Evolutionary conservation across 2,797 vertebrate genomes (phyloP).

Genomic region (Cirrhinus mrigala): DNA sequence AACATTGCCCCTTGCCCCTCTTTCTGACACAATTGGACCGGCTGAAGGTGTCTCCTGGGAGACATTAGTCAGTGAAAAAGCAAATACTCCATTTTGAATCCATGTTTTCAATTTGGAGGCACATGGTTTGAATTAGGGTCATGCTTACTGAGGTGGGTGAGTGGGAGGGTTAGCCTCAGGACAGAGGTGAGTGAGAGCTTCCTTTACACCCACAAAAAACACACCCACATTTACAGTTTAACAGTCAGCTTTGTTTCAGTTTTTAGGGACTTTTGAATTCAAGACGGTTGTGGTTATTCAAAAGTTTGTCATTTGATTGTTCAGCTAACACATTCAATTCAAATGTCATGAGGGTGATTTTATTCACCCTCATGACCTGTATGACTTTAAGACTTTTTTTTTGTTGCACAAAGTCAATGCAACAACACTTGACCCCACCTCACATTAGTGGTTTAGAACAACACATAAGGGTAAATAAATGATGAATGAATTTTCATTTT

Average conservation of each 20-base stretch:
- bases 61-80: constrained; percentile 83
- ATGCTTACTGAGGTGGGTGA: constrained; percentile 85
- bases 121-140: constrained; percentile 87
- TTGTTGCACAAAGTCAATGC: background rate
- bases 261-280: background rate
- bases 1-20: constrained; percentile 57
- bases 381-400: background rate
- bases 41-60: constrained; percentile 81
- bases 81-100: constrained; percentile 85
- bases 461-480: background rate
- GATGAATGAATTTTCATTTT: background rate
- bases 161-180: constrained; percentile 79
- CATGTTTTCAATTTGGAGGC: constrained; percentile 85
- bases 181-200: constrained; percentile 80
- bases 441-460: background rate
- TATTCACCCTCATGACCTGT: background rate
- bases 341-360: no score
- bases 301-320: background rate
- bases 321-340: background rate
- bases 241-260: background rate
- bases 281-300: background rate
- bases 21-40: constrained; percentile 81
- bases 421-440: background rate
- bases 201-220: constrained; percentile 55
- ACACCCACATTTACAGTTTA: constrained; percentile 48